Percentiles rank a stretch among this genome's conserved stretches.
Evolutionary conservation across 1,140 invertebrate genomes (phyloP).

Genomic region (Drosophila navojoa): DNA sequence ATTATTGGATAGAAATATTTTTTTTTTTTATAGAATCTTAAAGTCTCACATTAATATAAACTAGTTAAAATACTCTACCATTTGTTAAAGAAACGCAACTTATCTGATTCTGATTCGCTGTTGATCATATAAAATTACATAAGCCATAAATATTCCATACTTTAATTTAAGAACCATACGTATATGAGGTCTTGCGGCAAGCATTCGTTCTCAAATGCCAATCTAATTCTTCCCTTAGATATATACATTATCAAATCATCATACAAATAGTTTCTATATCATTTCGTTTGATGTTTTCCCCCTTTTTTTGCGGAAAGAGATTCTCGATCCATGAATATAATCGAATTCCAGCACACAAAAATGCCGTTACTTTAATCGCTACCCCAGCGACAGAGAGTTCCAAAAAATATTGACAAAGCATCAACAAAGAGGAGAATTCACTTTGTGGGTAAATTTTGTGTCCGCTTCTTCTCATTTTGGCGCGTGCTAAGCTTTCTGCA

Average conservation of each 20-base stretch:
- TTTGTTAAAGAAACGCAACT: too few relatives aligned
- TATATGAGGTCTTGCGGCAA: not conserved
- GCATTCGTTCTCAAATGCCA: not conserved
- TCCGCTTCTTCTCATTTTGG: slow-evolving; percentile 35
- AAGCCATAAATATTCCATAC: too few relatives aligned
- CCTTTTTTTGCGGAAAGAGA: not conserved
- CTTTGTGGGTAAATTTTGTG: not conserved
- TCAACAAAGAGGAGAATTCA: slow-evolving; percentile 31
- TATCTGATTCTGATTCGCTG: too few relatives aligned
- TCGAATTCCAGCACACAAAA: slow-evolving; percentile 3
- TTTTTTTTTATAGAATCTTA: too few relatives aligned
- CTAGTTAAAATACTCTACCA: too few relatives aligned
- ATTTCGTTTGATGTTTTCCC: not conserved
- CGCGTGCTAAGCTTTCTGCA: slow-evolving; percentile 72
- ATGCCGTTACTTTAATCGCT: slow-evolving; percentile 26
- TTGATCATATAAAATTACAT: too few relatives aligned
- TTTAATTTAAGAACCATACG: too few relatives aligned
- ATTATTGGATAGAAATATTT: too few relatives aligned
- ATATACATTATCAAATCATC: too few relatives aligned
- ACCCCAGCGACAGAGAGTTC: not conserved
- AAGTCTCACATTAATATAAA: too few relatives aligned
- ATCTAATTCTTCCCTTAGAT: not conserved
- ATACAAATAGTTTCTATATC: not conserved
- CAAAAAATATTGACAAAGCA: slow-evolving; percentile 53
- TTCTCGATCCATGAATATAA: slow-evolving; percentile 9